Conservation (phyloP, 1,140 invertebrate species). For the Zaprionus nigranus region DNA sequence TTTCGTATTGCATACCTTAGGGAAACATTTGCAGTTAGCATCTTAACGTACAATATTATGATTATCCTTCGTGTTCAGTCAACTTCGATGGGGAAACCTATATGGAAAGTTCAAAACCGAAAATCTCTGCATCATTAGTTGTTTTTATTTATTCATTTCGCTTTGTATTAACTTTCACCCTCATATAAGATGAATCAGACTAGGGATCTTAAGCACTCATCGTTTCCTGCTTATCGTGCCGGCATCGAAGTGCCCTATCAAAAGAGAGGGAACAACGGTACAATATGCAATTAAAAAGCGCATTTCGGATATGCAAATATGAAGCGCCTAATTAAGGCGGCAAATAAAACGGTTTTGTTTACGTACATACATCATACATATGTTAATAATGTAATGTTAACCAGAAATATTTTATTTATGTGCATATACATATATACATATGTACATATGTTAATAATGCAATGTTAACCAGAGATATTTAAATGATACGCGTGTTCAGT, state of each 20-base stretch:
- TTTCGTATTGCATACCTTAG: no score
- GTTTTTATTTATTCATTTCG: neutral
- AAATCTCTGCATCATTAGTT: neutral
- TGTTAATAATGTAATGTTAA: neutral
- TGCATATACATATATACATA: no score
- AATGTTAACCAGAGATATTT: neutral
- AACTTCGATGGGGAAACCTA: neutral
- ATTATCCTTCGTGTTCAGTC: neutral
- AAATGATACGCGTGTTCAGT: neutral
- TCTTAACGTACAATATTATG: neutral
- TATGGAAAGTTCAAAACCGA: neutral
- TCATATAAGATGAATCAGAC: neutral
- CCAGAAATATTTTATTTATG: neutral
- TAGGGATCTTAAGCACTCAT: neutral
- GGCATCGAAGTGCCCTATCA: neutral
- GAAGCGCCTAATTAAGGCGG: neutral
- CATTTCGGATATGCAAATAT: slow-evolving; percentile 7
- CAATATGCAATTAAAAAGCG: neutral
- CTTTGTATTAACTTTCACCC: slow-evolving; percentile 1
- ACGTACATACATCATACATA: neutral
- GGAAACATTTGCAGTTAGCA: no score
- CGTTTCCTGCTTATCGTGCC: neutral
- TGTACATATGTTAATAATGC: no score
- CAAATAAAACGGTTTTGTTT: slow-evolving; percentile 4
- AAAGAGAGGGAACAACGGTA: neutral